Percentiles rank a stretch among this genome's conserved stretches.
These are phyloP conservation scores for Achatina immaculata DNA, from an alignment of 1,140 invertebrate species.

Conservation along the genomic window DNA sequence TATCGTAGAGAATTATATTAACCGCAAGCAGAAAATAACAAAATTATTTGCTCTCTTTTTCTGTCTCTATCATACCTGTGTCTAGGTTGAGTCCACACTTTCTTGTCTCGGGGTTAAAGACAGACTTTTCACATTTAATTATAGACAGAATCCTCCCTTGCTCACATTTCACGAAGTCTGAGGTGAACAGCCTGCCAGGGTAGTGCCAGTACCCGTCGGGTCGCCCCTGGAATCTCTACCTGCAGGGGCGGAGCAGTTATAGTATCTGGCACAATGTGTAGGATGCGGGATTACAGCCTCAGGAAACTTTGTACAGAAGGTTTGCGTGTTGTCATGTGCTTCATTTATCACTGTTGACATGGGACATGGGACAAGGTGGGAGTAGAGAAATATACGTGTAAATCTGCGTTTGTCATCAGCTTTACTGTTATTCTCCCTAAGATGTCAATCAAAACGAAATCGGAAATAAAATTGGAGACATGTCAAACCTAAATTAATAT, in stretches of 20 bases:
- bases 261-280: slow-evolving; percentile 57
- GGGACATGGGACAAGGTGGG: neutral
- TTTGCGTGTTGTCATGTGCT: slow-evolving; percentile 38
- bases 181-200: slow-evolving; percentile 43
- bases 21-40: no score
- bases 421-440: no score
- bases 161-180: slow-evolving; percentile 50
- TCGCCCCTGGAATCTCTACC: slow-evolving; percentile 31
- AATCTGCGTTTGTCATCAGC: no score
- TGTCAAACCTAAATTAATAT: no score
- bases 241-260: slow-evolving; percentile 49
- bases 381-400: neutral
- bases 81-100: slow-evolving; percentile 49
- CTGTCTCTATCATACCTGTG: slow-evolving; percentile 47
- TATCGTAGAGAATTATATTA: no score
- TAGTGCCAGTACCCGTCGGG: slow-evolving; percentile 48
- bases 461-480: no score
- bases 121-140: slow-evolving; percentile 46
- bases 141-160: slow-evolving; percentile 47
- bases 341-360: slow-evolving; percentile 39
- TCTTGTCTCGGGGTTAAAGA: slow-evolving; percentile 51
- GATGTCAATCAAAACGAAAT: no score
- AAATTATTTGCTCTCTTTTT: no score
- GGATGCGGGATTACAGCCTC: slow-evolving; percentile 51
- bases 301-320: slow-evolving; percentile 50